Evolutionary conservation across 2,888 invertebrate genomes (phyloP), one percentile per base, ranked within the genome.

Genomic region (Xanthia icteritia): DNA sequence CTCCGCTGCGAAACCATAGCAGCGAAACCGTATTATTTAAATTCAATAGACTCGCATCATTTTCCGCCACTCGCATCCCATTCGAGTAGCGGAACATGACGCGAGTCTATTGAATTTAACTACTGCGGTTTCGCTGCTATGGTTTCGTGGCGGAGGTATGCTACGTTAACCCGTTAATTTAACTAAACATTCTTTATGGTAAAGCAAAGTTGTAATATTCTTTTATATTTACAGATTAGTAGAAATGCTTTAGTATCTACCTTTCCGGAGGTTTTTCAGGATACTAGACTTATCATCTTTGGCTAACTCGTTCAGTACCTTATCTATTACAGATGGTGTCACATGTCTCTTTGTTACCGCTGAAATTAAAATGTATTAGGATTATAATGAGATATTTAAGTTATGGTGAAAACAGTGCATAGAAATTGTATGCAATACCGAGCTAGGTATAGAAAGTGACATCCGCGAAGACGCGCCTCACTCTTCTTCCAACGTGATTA

Each of bases 241-340:
- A 31, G 20, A 11, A 27, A 31, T 23, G 31, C 2, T 67, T 36
- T 31, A 4, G 15, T 66, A 11, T 31, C n/a, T 80, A 77, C 77
- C 82, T 54, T n/a, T 45, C 0, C 27, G 54, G 0, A 77, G 36
- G 20, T 63, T 56, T 63, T 63, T 82, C 11, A 77, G 39, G 20
- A 77, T n/a, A 20, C 39, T 36, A 31, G 54, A n/a, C 6, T 82
- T 77, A 11, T 56, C 54, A 5, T 75, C 82, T 56, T 27, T 3
- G 36, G 8, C 17, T 20, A 82, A 20, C 5, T 77, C 77, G 1
- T 17, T 54, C 15, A 77, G 61, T 9, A 82, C 20, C 8, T 36
- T 9, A 36, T 82, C 82, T 6, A 48, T 39, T 2, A 56, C 75
- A 8, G 77, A 77, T 11, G 82, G 77, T 15, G 77, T 77, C n/a